phyloP scores from a whole-genome alignment of 2,797 vertebrate species.

The Enteromius treurensis region DNA sequence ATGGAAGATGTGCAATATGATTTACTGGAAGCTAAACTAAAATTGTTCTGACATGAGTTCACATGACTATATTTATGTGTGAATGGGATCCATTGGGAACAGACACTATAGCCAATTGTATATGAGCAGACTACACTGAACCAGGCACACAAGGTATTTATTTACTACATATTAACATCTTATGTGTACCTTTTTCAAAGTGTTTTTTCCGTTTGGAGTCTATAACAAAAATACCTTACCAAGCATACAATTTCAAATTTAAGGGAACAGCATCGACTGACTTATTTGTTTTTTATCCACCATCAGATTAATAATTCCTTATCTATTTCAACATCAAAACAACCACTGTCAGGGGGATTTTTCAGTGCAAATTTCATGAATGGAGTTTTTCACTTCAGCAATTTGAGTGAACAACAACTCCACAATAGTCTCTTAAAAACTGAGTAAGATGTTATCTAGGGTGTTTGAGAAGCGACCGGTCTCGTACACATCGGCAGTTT shows the following conservation, averaged over 20 bases:
- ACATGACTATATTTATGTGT: neutral
- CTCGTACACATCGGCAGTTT: neutral
- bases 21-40: slow-evolving; percentile 22
- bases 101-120: neutral
- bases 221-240: neutral
- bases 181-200: neutral
- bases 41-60: neutral
- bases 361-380: neutral
- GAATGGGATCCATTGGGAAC: neutral
- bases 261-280: neutral
- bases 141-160: neutral
- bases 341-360: neutral
- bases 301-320: neutral
- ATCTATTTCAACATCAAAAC: neutral
- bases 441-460: neutral
- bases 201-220: neutral
- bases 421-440: neutral
- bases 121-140: neutral
- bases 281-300: neutral
- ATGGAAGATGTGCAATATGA: slow-evolving; percentile 1
- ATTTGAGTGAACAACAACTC: neutral
- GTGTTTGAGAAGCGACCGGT: neutral
- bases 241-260: neutral
- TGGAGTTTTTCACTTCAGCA: neutral
- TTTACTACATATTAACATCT: neutral